phyloP scores from a whole-genome alignment of 2,797 vertebrate genomes.

The Coreius guichenoti region DNA sequence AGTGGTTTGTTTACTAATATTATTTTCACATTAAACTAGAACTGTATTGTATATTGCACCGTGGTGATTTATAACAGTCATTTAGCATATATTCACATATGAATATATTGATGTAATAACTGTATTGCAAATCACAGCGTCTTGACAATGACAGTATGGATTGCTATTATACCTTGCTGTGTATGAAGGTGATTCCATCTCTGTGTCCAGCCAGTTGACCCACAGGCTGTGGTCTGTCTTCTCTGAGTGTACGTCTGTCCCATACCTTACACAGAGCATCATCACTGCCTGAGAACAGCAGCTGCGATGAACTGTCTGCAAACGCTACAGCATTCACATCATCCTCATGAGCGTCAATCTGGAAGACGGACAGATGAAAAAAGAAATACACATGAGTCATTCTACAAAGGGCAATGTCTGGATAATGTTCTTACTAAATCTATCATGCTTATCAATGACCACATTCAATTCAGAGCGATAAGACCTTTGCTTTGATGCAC shows the following conservation, averaged over 20 bases:
- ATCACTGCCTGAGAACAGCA: constrained; percentile 92
- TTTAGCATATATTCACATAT: neutral
- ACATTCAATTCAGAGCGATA: neutral
- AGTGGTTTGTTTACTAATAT: neutral
- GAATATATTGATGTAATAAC: neutral
- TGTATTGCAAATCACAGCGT: neutral
- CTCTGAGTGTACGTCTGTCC: constrained; percentile 91
- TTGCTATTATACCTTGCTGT: constrained; percentile 84
- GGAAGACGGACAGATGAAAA: constrained; percentile 32
- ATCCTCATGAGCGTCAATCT: constrained; percentile 93
- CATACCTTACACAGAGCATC: constrained; percentile 94
- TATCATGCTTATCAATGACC: neutral
- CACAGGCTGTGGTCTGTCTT: constrained; percentile 90
- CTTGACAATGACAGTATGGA: neutral
- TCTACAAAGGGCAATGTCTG: neutral
- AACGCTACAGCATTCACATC: constrained; percentile 93
- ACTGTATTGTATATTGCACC: neutral
- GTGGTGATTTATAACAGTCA: neutral
- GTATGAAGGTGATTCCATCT: constrained; percentile 95
- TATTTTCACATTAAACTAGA: neutral
- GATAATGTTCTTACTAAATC: neutral
- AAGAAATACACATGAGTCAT: neutral
- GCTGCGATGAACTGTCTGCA: constrained; percentile 89
- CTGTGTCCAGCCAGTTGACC: constrained; percentile 91
- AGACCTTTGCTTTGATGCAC: constrained; percentile 21